Evolutionary conservation across 2,113 vertebrate genomes (phyloP).

Genomic region (Panurus biarmicus): DNA sequence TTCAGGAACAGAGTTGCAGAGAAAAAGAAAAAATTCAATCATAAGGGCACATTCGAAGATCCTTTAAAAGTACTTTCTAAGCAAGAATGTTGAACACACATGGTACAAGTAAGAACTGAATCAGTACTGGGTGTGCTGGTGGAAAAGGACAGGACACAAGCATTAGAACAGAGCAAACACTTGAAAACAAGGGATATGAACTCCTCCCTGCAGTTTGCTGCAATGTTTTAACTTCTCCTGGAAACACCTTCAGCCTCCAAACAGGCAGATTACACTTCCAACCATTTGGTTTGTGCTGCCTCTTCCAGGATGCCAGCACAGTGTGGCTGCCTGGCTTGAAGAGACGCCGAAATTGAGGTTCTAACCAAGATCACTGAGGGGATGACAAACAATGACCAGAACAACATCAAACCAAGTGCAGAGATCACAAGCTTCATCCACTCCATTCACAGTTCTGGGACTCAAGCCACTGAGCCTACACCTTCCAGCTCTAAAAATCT

Average conservation of each 20-base stretch:
- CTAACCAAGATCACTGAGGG: background rate
- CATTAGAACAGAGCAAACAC: background rate
- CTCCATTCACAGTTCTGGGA: background rate
- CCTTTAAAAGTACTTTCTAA: background rate
- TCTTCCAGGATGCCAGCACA: background rate
- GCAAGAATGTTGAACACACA: background rate
- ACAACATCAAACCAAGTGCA: background rate
- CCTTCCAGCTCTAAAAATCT: background rate
- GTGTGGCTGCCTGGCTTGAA: background rate
- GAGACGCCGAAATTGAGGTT: background rate
- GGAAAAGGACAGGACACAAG: background rate
- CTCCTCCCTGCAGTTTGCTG: background rate
- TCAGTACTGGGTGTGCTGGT: background rate
- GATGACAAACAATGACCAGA: background rate
- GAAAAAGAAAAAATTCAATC: background rate
- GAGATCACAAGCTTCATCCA: background rate
- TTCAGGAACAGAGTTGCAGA: background rate
- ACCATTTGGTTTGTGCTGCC: background rate
- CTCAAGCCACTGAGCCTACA: background rate
- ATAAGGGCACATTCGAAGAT: background rate
- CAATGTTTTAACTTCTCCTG: background rate
- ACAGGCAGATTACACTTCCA: background rate
- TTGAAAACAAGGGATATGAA: background rate
- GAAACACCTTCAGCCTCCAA: background rate
- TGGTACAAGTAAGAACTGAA: background rate